Conservation (phyloP, 2,113 vertebrate species). For the human (Homo sapiens) region GRCh38 chr6:103129001-103129500, state of each 20-base stretch:
- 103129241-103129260: not conserved
- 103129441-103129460: not conserved
- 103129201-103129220: not conserved
- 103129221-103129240: not conserved
- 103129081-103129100: not conserved
- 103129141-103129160: not conserved
- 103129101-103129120: not conserved
- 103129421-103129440: not conserved
- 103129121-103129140: not conserved
- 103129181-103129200: not conserved
- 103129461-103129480: not conserved
- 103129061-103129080: not conserved
- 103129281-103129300: not conserved
- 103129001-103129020: not conserved
- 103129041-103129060: not conserved
- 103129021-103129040: not conserved
- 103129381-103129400: not conserved
- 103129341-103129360: not conserved
- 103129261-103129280: constrained; percentile 33
- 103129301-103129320: not conserved
- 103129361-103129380: not conserved
- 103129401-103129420: not conserved
- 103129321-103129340: not conserved
- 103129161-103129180: not conserved
- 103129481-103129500: not conserved